Conservation (phyloP, 2,113 vertebrate species). For the Gobius niger region DNA sequence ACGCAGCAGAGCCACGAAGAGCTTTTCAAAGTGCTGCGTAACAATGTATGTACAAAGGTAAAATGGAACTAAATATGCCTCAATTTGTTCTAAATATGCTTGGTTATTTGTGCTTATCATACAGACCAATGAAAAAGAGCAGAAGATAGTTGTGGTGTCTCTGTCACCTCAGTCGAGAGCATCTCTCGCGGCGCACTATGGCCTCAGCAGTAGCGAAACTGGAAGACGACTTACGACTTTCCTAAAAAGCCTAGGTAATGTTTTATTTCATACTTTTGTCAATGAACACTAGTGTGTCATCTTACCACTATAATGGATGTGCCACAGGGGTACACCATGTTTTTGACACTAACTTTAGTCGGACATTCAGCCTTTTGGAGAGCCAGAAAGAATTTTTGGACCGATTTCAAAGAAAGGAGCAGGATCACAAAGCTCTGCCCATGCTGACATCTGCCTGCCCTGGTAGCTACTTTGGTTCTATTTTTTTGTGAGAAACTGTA, state of each 20-base stretch:
- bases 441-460: slow-evolving; percentile 93
- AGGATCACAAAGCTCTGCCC: slow-evolving; percentile 80
- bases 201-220: slow-evolving; percentile 80
- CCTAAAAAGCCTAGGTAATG: slow-evolving; percentile 88
- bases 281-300: not conserved
- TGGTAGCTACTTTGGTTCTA: slow-evolving; percentile 71
- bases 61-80: too few relatives aligned
- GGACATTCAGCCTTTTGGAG: slow-evolving; percentile 93
- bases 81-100: not conserved
- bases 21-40: slow-evolving; percentile 79
- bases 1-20: slow-evolving; percentile 92
- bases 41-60: slow-evolving; percentile 69
- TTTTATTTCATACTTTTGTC: not conserved
- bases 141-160: slow-evolving; percentile 87
- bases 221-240: slow-evolving; percentile 84
- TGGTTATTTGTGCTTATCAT: not conserved
- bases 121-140: slow-evolving; percentile 57
- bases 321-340: slow-evolving; percentile 87
- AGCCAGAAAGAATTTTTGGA: slow-evolving; percentile 89
- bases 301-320: not conserved
- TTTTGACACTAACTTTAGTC: slow-evolving; percentile 91
- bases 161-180: slow-evolving; percentile 93
- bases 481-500: not conserved
- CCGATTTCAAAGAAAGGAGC: slow-evolving; percentile 79
- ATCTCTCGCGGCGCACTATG: slow-evolving; percentile 84